phyloP scores from a whole-genome alignment of 2,113 vertebrate genomes.

The mouse (Mus musculus) region GRCm39 chr4:98873001-98873500 shows the following conservation, averaged over 20 bases:
- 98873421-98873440: not conserved
- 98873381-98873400: not conserved
- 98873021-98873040: slow-evolving; percentile 99
- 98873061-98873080: slow-evolving; percentile 91
- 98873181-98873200: not conserved
- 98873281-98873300: not conserved
- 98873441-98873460: slow-evolving; percentile 27
- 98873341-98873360: not conserved
- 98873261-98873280: not conserved
- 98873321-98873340: not conserved
- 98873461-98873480: slow-evolving; percentile 45
- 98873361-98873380: not conserved
- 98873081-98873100: slow-evolving; percentile 42
- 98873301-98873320: not conserved
- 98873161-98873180: not conserved
- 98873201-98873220: not conserved
- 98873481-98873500: slow-evolving; percentile 42
- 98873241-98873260: not conserved
- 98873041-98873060: slow-evolving; percentile 98
- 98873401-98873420: not conserved
- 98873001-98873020: slow-evolving; percentile 98
- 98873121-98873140: not conserved
- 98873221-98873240: not conserved
- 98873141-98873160: not conserved
- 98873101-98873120: not conserved